Base-by-base conservation (phyloP, 1,140 invertebrate species). In the Drosophila leontia region DNA sequence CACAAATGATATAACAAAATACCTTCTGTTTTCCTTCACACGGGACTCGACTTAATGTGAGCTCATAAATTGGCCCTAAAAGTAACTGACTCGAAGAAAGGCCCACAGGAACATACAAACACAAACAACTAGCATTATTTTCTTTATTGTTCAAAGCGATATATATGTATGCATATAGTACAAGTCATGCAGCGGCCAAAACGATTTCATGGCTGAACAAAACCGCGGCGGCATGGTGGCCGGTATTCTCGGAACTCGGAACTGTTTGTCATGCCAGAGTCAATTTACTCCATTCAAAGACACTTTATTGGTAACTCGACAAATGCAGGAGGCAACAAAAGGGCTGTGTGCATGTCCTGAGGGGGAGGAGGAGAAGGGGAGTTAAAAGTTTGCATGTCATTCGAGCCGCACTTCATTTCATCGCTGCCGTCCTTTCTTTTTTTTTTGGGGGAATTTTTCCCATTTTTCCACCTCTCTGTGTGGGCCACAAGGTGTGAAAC, bases 211-310 rank as follows among this genome's bases (percentile, higher is more conserved):
- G 71, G 37, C 62, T 45, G 39, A 51, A 51, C 34, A 42, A 57
- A 26, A 35, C 47, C 19, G 47, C 51, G 47, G 47, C 23, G 47
- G 45, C 45, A 26, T 47, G 51, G 50, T 3, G 50, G 50, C 29
- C 50, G 29, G 51, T 37, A 37, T 23, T 55, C 48, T 51, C 4
- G 26, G 9, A 51, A 17, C 51, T 55, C 13, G 51, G 83, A 84
- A 90, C 69, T 90, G 84, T 88, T 81, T 90, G 84, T 88, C 84
- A 88, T 88, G 85, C 80, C 85, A 81, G 58, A 90, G 85, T 87
- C 84, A 87, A 87, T 88, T 88, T 88, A 78, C 78, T 78, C 81
- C 81, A 78, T 90, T 90, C 78, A 84, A 76, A 81, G 85, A 72
- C 78, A 84, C 82, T 88, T 81, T 85, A 88, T 90, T 90, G 84